phyloP scores from a whole-genome alignment of 2,797 vertebrate species.

The Pygocentrus nattereri region DNA sequence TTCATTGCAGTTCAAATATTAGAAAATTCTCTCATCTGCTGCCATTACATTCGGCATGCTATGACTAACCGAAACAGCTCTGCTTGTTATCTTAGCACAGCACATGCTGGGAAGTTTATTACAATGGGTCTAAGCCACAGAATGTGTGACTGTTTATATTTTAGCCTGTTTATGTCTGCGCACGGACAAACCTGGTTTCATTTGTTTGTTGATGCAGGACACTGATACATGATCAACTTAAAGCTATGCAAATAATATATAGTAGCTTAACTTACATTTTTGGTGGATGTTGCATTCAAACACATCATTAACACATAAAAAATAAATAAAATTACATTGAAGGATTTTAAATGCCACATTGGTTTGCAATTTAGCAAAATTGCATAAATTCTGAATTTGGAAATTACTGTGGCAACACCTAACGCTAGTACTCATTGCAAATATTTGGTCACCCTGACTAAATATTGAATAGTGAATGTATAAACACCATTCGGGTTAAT shows the following conservation, averaged over 20 bases:
- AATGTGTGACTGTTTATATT: not conserved
- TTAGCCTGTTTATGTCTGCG: not conserved
- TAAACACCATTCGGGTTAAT: too few species aligned
- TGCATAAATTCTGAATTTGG: too few species aligned
- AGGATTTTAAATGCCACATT: not conserved
- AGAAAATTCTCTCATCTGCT: conserved; percentile 1
- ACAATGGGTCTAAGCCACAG: not conserved
- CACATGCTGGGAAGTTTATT: conserved; percentile 1
- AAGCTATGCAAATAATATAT: not conserved
- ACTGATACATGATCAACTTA: not conserved
- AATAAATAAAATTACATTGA: not conserved
- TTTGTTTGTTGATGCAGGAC: not conserved
- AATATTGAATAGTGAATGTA: too few species aligned
- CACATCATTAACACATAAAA: not conserved
- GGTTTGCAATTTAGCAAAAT: not conserved
- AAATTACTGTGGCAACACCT: too few species aligned
- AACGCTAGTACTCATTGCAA: too few species aligned
- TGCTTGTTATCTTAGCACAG: conserved; percentile 11
- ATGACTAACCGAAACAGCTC: not conserved
- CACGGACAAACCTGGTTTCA: not conserved
- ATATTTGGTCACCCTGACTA: too few species aligned
- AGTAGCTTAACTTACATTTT: not conserved
- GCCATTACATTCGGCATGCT: conserved; percentile 7
- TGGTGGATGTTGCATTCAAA: not conserved
- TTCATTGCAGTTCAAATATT: not conserved